A percentile compares a stretch with the other conserved stretches of the same genome.
Conservation (phyloP, 1,140 invertebrate species). For the Eciton burchellii region DNA sequence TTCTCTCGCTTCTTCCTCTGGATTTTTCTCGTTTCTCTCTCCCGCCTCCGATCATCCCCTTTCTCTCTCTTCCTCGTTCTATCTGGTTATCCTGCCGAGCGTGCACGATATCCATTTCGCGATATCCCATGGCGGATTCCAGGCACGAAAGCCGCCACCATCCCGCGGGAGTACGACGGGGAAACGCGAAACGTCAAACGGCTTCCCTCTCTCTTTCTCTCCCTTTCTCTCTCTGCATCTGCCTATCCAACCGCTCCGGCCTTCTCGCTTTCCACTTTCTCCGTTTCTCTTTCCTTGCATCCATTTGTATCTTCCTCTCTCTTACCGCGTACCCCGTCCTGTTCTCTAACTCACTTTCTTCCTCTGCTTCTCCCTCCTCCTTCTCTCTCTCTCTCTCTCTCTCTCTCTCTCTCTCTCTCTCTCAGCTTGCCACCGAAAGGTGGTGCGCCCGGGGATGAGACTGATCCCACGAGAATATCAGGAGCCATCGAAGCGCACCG, state of each 20-base stretch:
- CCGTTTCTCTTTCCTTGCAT: conserved; percentile 14
- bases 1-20: conserved; percentile 18
- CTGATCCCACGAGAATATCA: conserved; percentile 71
- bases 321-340: not conserved
- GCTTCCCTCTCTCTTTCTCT: conserved; percentile 48
- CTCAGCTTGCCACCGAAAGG: conserved; percentile 42
- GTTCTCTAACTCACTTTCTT: not conserved
- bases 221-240: conserved; percentile 31
- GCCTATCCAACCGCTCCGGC: not conserved
- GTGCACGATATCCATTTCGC: conserved; percentile 79
- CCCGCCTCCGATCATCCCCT: not conserved
- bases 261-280: not conserved
- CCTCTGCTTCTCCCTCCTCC: not conserved
- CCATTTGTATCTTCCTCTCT: conserved; percentile 28
- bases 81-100: conserved; percentile 67
- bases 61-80: conserved; percentile 33
- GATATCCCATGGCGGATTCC: conserved; percentile 78
- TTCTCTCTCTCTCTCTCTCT: not conserved
- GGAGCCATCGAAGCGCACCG: conserved; percentile 68
- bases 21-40: not conserved
- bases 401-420: not conserved
- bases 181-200: conserved; percentile 81
- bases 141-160: conserved; percentile 76
- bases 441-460: conserved; percentile 60
- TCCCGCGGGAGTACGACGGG: conserved; percentile 78